Evolutionary conservation across 2,888 invertebrate genomes (phyloP), one percentile per base, ranked within the genome.

Genomic region (Andrena marginata): DNA sequence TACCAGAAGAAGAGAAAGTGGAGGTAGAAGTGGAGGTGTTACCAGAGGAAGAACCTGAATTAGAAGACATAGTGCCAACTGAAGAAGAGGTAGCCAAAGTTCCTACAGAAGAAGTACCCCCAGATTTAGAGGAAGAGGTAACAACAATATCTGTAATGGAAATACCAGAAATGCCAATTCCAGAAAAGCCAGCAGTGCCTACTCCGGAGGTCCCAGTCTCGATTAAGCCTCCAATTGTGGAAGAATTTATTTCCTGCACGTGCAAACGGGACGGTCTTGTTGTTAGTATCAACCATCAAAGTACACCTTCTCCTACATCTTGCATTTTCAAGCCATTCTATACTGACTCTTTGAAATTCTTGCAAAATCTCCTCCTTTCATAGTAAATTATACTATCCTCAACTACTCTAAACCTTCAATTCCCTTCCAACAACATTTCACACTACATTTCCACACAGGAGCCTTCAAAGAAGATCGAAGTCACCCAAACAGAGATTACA

Each of bases 401-500:
- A 42, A 42, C 42, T 42, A 42, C 42, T 4, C 4, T 42, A 42
- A 4, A 16, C 16, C 42, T 42, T 16, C 13, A 42, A 16, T 42
- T 42, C 13, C 5, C 42, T 16, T 16, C 16, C 42, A 42, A 42
- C 0, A 6, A 31, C 3, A 26, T 8, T 54, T 23, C 54, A 54
- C 8, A 54, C 8, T 2, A 20, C 8, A 63, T 77, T 29, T 72
- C 33, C 33, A 5, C 42, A 13, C 56, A 33, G 71, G 33, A n/a
- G 16, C 20, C 42, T 4, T 0, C 6, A 13, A 63, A 16, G 48
- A 77, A 77, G 33, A 65, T 72, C 5, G 77, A 85, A 26, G 16
- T 79, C 10, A 68, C 71, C 0, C 80, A 81, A 54, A 77, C 84
- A 7, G 75, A 86, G 13, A 26, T 75, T 2, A 72, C 48, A 1